Evolutionary conservation across 2,113 vertebrate species (phyloP), one percentile per base, ranked within the genome.

Genomic region (Cinclus mexicanus): DNA sequence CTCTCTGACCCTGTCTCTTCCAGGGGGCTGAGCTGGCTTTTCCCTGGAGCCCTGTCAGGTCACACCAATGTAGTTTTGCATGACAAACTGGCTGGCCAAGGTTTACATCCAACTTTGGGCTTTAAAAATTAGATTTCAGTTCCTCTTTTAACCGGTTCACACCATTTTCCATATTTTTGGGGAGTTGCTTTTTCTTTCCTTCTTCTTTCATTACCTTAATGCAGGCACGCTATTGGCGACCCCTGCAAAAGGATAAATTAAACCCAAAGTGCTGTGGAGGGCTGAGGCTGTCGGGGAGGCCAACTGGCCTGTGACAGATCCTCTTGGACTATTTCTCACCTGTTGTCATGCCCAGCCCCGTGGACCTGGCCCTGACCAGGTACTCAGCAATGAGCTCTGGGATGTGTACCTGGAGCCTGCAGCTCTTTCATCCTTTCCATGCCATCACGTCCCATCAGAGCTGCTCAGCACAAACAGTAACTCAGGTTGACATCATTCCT

Each of bases 401-500:
- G 83, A 76, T 53, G 81, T 10, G 2, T 67, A 96, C 91, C 83
- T 26, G 0, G 52, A 60, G 79, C 12, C 53, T 80, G 69, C 56
- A 95, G 89, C 64, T 93, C 95, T 59, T 87, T 77, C 81, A 78
- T 83, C 39, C 10, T 95, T 95, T 94, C 91, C 93, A 92, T 91
- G 92, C 93, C 95, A 90, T 96, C 97, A 68, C 83, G 87, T 96
- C 95, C 95, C 91, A 94, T 96, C 95, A 65, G 55, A 20, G 1
- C 94, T 94, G 89, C 83, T 97, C 94, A 76, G 61, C 80, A 77
- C 91, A 88, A 96, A 89, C 81, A 71, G 79, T 96, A 98, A 98
- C 97, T 97, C 94, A 44, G 77, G 60, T 83, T 98, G 98, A 97
- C 98, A 96, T 93, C 82, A 11, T 68, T 75, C 81, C 90, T 94